Base-by-base conservation (phyloP, 2,113 vertebrate genomes). In the Cynocephalus volans region DNA sequence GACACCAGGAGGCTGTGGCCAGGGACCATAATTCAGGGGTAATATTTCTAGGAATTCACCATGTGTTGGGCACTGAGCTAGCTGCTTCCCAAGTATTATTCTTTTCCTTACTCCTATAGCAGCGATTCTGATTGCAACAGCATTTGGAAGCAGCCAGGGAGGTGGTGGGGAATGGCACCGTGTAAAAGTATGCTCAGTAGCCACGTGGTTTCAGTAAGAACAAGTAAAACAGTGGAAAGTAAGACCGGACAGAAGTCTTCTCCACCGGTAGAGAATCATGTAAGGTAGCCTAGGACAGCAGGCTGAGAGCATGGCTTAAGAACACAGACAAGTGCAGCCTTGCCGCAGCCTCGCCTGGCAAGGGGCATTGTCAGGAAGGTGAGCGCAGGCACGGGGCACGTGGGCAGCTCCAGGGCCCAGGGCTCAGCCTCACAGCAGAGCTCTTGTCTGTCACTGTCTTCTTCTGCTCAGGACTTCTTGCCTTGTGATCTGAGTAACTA, bases 381-480 rank as follows among this genome's bases (percentile, higher is more conserved):
- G 11, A 28, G n/a, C 18, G n/a, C 45, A 2, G 28, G 24, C 3
- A 24, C 28, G 19, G 8, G 36, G 14, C 18, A 1, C 3, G 8
- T 33, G 17, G 7, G 9, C 18, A 21, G 54, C 1, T 33, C 8
- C 11, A 17, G 17, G 6, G 0, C 24, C 11, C 48, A 6, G 2
- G 23, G 28, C 13, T 54, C 6, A 11, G n/a, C 60, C 65, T 1
- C 1, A 0, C 2, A 14, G 8, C 7, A 4, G 70, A 4, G 24
- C 65, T 52, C 83, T 18, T 10, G 31, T 48, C 36, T 0, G 10
- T 24, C 70, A 3, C 48, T 31, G 26, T 12, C 12, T n/a, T 62
- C 76, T 2, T 31, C 48, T 45, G 0, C 26, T 67, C 8, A 17
- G 60, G 24, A 8, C n/a, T 1, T 19, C 10, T 36, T 60, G 10